Conservation (phyloP, 2,797 vertebrate species). For the Parauchenoglanis ngamensis region DNA sequence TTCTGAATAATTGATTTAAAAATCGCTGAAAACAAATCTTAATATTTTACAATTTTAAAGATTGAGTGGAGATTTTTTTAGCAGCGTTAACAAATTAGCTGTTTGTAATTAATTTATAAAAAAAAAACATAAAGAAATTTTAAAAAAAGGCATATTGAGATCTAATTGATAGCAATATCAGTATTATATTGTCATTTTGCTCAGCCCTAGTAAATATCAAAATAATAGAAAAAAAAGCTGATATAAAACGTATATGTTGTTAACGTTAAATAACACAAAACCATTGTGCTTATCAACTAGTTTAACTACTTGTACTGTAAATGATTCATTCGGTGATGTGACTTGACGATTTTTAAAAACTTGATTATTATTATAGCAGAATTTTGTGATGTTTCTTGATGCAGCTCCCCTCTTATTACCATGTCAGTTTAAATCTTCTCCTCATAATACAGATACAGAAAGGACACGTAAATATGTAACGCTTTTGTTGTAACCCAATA, state of each 20-base stretch:
- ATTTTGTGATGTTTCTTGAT: neutral
- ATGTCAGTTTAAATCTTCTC: neutral
- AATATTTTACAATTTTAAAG: too few species aligned
- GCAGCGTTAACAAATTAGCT: too few species aligned
- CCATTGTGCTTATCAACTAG: neutral
- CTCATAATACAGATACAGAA: too few species aligned
- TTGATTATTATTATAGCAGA: neutral
- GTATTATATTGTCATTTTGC: neutral
- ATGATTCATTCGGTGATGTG: neutral
- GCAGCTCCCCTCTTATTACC: neutral
- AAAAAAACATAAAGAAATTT: neutral
- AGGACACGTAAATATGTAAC: neutral
- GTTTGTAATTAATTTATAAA: too few species aligned
- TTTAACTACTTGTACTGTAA: neutral
- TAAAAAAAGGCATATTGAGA: neutral
- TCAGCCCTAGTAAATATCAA: neutral
- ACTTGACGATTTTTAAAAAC: neutral
- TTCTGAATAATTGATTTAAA: neutral
- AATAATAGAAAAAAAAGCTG: neutral
- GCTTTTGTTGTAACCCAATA: neutral
- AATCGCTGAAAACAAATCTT: too few species aligned
- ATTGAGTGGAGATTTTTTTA: too few species aligned
- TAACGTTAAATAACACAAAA: neutral
- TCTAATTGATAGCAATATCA: neutral
- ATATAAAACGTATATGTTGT: neutral